Conservation (phyloP, 2,797 vertebrate species). For the Gastrophryne carolinensis region DNA sequence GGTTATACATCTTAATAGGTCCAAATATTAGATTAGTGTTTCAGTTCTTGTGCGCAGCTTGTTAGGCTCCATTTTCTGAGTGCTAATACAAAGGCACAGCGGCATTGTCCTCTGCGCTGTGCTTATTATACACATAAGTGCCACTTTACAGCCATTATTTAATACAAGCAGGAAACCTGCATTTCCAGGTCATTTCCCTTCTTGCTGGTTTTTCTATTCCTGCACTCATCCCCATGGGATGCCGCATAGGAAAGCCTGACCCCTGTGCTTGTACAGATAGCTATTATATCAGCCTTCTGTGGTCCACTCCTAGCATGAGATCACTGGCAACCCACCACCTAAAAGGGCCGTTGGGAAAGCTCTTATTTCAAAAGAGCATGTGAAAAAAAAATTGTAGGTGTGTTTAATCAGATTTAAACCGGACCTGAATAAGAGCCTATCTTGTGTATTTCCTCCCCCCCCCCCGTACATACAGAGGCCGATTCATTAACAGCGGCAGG, state of each 20-base stretch:
- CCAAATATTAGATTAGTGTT: no score
- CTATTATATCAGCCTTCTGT: conserved; percentile 40
- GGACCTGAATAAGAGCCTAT: no score
- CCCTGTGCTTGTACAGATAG: conserved; percentile 36
- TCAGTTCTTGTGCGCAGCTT: not conserved
- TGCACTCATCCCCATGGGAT: conserved; percentile 44
- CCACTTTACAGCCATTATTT: not conserved
- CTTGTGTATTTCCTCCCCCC: no score
- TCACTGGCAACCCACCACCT: conserved; percentile 14
- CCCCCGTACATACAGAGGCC: no score
- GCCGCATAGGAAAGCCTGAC: conserved; percentile 26
- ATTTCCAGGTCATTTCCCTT: conserved; percentile 45
- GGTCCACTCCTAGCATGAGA: conserved; percentile 14
- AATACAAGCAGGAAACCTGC: conserved; percentile 34
- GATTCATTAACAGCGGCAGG: no score
- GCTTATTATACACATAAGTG: not conserved
- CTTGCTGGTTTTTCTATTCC: conserved; percentile 28
- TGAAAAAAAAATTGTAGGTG: not conserved
- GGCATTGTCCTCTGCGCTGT: not conserved
- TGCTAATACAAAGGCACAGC: not conserved
- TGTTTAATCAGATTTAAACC: no score
- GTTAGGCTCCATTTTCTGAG: not conserved
- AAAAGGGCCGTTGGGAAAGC: not conserved
- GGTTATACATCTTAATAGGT: no score
- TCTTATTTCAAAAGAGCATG: not conserved